Evolutionary conservation across 2,888 invertebrate species (phyloP).

Genomic region (Drosophila lacicola): DNA sequence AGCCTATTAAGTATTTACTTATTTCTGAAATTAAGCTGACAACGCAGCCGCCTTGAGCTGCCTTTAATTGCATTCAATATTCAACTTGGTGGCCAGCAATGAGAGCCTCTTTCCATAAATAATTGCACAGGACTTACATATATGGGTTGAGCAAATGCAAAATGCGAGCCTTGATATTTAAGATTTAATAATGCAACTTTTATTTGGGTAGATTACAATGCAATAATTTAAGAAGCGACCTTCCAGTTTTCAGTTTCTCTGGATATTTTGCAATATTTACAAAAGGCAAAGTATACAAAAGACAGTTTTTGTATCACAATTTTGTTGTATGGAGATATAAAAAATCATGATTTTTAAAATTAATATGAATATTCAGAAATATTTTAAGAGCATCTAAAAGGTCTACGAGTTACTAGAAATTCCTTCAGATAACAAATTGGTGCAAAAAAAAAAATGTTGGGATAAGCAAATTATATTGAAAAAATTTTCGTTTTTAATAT

Average conservation of each 20-base stretch:
- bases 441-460: neutral
- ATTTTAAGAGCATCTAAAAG: no score
- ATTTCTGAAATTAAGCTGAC: slow-evolving; percentile 59
- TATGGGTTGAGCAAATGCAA: slow-evolving; percentile 31
- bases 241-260: slow-evolving; percentile 6
- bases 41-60: slow-evolving; percentile 56
- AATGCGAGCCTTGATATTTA: slow-evolving; percentile 6
- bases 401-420: neutral
- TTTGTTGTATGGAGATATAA: no score
- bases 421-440: neutral
- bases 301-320: no score
- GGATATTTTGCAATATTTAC: neutral
- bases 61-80: slow-evolving; percentile 55
- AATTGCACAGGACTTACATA: slow-evolving; percentile 55
- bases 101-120: slow-evolving; percentile 17
- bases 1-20: slow-evolving; percentile 63
- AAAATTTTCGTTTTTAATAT: neutral
- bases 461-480: no score
- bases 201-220: neutral
- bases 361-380: no score
- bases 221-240: slow-evolving; percentile 9
- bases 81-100: slow-evolving; percentile 9
- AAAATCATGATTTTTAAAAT: no score
- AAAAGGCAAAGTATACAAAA: neutral
- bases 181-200: neutral